phyloP scores from a whole-genome alignment of 2,888 invertebrate species.

The Pristionchus arcanus region DNA sequence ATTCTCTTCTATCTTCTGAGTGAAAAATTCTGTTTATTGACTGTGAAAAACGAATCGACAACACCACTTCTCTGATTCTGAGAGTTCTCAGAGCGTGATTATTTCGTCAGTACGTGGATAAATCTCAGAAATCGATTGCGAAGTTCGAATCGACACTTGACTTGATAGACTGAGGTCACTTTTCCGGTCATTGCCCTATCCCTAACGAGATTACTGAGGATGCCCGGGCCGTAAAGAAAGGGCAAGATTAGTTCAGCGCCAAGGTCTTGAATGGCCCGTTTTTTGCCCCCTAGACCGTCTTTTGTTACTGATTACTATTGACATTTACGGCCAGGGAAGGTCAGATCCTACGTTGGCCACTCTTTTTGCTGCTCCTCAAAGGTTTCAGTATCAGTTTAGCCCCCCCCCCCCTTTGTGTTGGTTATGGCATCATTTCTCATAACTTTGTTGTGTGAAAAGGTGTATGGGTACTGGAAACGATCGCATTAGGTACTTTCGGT shows the following conservation, averaged over 20 bases:
- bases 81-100: too few relatives aligned
- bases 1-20: background rate
- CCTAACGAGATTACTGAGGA: background rate
- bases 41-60: too few relatives aligned
- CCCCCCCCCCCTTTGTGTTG: background rate
- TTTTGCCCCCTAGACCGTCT: background rate
- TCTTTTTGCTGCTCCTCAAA: background rate
- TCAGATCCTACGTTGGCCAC: background rate
- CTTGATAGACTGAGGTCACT: background rate
- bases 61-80: too few relatives aligned
- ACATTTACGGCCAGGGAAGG: constrained; percentile 31
- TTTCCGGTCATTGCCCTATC: background rate
- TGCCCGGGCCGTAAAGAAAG: background rate
- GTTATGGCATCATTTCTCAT: background rate
- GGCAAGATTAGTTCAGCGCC: constrained; percentile 29
- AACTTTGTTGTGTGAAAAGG: background rate
- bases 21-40: too few relatives aligned
- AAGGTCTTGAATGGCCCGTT: constrained; percentile 26
- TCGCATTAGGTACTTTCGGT: background rate
- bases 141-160: background rate
- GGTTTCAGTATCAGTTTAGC: background rate
- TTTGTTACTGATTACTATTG: constrained; percentile 50
- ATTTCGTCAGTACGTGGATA: too few relatives aligned
- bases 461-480: background rate
- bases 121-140: background rate